Conservation (phyloP, 2,113 vertebrate genomes). For the Heliornis fulica region DNA sequence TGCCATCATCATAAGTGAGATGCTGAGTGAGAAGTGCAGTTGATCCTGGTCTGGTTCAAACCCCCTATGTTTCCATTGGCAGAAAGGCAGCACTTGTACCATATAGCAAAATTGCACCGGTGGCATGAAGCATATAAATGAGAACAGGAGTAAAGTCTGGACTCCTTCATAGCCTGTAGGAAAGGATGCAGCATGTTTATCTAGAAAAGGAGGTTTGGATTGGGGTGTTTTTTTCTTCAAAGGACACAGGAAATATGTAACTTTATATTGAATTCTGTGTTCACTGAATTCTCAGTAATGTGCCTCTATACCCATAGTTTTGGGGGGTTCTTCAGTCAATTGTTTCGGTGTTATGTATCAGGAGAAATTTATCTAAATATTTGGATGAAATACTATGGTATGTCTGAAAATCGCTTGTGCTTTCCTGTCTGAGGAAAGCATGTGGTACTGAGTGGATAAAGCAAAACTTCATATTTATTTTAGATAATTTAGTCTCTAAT, state of each 20-base stretch:
- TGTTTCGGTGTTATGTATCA: background rate
- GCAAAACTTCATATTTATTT: conserved; percentile 32
- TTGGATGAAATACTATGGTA: background rate
- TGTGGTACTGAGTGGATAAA: background rate
- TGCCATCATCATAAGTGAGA: background rate
- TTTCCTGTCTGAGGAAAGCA: background rate
- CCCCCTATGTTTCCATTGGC: accelerated
- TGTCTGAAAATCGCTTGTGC: background rate
- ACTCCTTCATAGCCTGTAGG: background rate
- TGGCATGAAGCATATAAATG: background rate
- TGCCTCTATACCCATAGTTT: background rate
- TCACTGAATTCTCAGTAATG: background rate
- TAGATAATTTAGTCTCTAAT: conserved; percentile 32
- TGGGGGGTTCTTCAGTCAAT: background rate
- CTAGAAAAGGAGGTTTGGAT: background rate
- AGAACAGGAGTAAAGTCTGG: background rate
- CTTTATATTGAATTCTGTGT: background rate
- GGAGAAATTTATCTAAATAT: background rate
- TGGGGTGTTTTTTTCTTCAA: background rate
- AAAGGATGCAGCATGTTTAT: background rate
- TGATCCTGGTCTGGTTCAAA: background rate
- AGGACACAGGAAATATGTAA: background rate
- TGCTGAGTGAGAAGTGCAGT: background rate
- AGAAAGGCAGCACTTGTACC: background rate
- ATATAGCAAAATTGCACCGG: background rate